Evolutionary conservation across 92 coral and sea anemone genomes (phyloP).

Genomic region (Galaxea fascicularis): DNA sequence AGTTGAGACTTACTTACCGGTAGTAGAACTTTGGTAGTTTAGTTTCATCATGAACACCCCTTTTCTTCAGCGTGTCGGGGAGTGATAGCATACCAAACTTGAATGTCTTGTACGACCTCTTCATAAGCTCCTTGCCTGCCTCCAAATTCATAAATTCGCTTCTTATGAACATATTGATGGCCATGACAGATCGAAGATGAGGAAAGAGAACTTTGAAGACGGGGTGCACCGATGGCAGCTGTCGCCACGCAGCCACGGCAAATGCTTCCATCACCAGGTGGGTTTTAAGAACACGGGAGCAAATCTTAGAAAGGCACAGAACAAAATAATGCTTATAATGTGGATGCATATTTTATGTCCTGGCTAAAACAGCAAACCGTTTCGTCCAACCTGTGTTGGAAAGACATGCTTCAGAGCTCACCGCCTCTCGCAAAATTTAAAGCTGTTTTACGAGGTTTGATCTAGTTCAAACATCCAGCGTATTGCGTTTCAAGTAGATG

Average conservation of each 20-base stretch:
- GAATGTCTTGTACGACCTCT: slow-evolving; percentile 72
- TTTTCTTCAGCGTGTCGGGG: slow-evolving; percentile 66
- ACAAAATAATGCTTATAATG: no score
- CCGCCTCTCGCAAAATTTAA: no score
- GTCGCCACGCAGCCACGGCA: slow-evolving; percentile 88
- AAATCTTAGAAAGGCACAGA: slow-evolving; percentile 44
- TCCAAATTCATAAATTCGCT: slow-evolving; percentile 67
- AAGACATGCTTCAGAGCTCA: no score
- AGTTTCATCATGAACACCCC: slow-evolving; percentile 69
- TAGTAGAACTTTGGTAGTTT: slow-evolving; percentile 77
- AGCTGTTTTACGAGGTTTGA: no score
- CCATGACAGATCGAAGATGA: slow-evolving; percentile 87
- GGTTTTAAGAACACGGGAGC: slow-evolving; percentile 72
- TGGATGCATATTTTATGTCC: no score
- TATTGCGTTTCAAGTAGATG: no score
- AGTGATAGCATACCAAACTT: slow-evolving; percentile 70
- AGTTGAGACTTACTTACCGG: slow-evolving; percentile 78
- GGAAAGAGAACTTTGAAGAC: slow-evolving; percentile 83
- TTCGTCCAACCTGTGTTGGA: no score
- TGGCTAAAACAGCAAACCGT: no score
- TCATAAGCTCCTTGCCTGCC: slow-evolving; percentile 68
- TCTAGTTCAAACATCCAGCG: no score
- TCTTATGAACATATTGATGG: slow-evolving; percentile 82
- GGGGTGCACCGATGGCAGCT: slow-evolving; percentile 89
- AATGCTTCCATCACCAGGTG: slow-evolving; percentile 85